Evolutionary conservation across 1,140 invertebrate species (phyloP), one percentile per base, ranked within the genome.

Genomic region (Trachelipus rathkii): DNA sequence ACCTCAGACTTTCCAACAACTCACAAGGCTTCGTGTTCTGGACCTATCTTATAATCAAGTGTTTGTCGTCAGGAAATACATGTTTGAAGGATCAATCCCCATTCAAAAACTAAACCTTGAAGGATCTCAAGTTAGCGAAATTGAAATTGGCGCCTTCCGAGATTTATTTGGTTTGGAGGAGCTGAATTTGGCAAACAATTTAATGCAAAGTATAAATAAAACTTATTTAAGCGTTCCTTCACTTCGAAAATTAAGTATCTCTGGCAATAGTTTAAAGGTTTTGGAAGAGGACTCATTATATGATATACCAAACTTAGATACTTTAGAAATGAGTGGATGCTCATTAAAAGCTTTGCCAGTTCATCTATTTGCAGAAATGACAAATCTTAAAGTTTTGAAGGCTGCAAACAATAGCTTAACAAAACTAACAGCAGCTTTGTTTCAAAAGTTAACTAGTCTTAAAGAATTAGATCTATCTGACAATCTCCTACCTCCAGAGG

Each of bases 291-390:
- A 87, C 77, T 89, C 91, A 23, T 88, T 95, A 68, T 89, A 90
- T 68, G 91, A 91, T 45, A 84, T 95, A 77, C 90, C 90, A 0
- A 91, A 91, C 0, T 84, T 95, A 44, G 91, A 93, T 82, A 88
- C 89, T 13, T 83, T 95, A 0, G 85, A 88, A 4, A 83, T 91
- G 91, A 4, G 93, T 95, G 83, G 91, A 93, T 83, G 92, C 91
- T 0, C 95, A 95, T 84, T 90, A 91, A n/a, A 92, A 92, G 0
- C 85, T 95, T 46, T 94, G 95, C 84, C 88, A 89, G 73, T 76
- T 0, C 68, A 78, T 43, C 71, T 81, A 15, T 81, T 81, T 53
- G 75, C 77, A 19, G 68, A 75, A 11, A 78, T 75, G 24, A 78
- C 71, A 66, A 91, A 90, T 33, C 85, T 96, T 66, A 90, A 89